Base-by-base conservation (phyloP, 2,113 vertebrate species). In the Proterorhinus semilunaris region DNA sequence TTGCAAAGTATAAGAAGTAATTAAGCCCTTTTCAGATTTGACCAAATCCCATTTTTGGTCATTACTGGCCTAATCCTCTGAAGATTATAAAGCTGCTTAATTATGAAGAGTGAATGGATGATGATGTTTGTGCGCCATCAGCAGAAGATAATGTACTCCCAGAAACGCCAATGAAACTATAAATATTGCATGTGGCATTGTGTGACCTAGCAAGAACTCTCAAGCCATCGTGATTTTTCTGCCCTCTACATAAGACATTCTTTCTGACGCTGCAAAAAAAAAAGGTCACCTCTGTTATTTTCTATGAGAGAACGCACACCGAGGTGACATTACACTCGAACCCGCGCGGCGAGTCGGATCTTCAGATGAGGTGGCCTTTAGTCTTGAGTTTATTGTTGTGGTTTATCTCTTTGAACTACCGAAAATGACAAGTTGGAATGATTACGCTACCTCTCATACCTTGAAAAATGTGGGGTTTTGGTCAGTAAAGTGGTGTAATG, bases 1-100 rank as follows among this genome's bases (percentile, higher is more conserved):
- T 88, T 86, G 75, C 78, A 80, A 77, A 78, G 80, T 76, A 77
- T 85, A 77, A 86, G 83, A 83, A 86, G 86, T 83, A 87, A 90
- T 89, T 89, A 86, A 88, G 86, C 83, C 80, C 83, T 87, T 80
- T 63, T 82, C 79, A 79, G 59, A 80, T 88, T 90, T 90, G n/a
- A 68, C 78, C 74, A 84, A 91, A 90, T 87, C 75, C 75, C 65
- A 15, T 80, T 75, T 81, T 86, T 89, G 71, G 81, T 86, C 79
- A 85, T 88, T 78, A 89, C 70, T 86, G 71, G 68, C 63, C 82
- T 88, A 89, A 87, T 86, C 83, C 85, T 61, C 6, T 1, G 75
- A 75, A 83, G 69, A 88, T 89, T 89, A 86, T 72, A 45, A 83
- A 80, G 68, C 57, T 8, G 7, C 63, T 82, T 84, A 86, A 84